phyloP scores from a whole-genome alignment of 2,797 vertebrate species.

The Esox lucius region DNA sequence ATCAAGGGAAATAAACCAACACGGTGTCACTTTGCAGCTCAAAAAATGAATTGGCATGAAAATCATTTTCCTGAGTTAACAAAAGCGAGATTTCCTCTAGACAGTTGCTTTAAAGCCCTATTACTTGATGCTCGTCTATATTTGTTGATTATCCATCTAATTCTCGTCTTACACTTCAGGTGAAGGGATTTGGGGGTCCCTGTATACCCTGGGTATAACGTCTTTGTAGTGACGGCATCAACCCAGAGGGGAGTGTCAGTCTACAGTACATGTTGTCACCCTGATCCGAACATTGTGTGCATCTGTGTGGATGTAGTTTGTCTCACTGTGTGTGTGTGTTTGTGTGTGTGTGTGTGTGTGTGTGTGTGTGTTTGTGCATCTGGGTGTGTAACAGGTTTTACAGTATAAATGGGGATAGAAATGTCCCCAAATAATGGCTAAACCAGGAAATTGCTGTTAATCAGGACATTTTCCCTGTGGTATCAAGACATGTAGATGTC shows the following conservation, averaged over 20 bases:
- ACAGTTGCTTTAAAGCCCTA: neutral
- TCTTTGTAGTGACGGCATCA: neutral
- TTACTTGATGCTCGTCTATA: slow-evolving; percentile 22
- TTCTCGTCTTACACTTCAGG: neutral
- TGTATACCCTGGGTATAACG: neutral
- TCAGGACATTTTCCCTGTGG: no score
- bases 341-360: neutral
- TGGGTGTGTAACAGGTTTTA: neutral
- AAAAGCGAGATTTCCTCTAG: no score
- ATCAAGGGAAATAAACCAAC: slow-evolving; percentile 26
- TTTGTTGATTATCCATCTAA: slow-evolving; percentile 24
- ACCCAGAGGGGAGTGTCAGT: neutral
- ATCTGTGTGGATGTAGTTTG: neutral
- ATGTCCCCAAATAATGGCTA: no score
- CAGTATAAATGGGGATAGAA: no score
- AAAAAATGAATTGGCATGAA: no score
- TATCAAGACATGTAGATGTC: no score
- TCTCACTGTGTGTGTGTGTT: neutral
- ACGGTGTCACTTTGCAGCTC: slow-evolving; percentile 16
- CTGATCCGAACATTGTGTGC: neutral
- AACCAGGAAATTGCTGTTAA: no score
- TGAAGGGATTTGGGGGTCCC: neutral
- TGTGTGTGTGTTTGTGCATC: neutral
- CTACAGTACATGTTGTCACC: neutral
- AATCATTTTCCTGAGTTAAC: no score